Evolutionary conservation across 2,113 vertebrate genomes (phyloP).

Genomic region (Thunnus maccoyii): DNA sequence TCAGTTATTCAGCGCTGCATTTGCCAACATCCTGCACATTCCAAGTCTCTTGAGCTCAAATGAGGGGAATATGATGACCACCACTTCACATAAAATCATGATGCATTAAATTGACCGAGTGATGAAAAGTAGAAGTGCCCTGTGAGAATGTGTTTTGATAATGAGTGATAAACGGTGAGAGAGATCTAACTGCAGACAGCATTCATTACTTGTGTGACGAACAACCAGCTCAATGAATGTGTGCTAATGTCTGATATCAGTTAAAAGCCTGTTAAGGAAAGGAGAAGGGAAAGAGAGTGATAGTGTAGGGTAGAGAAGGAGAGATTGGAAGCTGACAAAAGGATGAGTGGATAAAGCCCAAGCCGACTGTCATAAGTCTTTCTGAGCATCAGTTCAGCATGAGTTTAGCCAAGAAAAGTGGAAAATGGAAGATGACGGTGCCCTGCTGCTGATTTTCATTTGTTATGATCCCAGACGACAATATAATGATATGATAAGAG

Average conservation of each 20-base stretch:
- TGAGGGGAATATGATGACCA: neutral
- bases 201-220: slow-evolving; percentile 1
- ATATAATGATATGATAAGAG: neutral
- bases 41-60: slow-evolving; percentile 22
- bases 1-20: neutral
- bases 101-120: slow-evolving; percentile 47
- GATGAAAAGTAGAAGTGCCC: slow-evolving; percentile 41
- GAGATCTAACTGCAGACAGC: neutral
- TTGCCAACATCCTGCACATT: slow-evolving; percentile 29
- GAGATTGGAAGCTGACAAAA: neutral
- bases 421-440: neutral
- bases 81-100: slow-evolving; percentile 52
- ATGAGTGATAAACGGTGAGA: slow-evolving; percentile 37
- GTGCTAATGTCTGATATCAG: slow-evolving; percentile 1
- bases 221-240: slow-evolving; percentile 15
- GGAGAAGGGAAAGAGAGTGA: neutral
- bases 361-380: too few relatives aligned
- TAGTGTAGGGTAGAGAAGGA: neutral
- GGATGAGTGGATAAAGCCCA: neutral
- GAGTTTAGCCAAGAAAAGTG: too few relatives aligned
- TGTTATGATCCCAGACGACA: neutral
- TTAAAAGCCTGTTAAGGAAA: slow-evolving; percentile 17
- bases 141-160: slow-evolving; percentile 34
- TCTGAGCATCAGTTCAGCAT: too few relatives aligned
- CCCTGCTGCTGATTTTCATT: neutral